These are phyloP conservation scores for Schizothorax lantsangensis DNA, from an alignment of 2,797 vertebrate species.

Conservation along the genomic window DNA sequence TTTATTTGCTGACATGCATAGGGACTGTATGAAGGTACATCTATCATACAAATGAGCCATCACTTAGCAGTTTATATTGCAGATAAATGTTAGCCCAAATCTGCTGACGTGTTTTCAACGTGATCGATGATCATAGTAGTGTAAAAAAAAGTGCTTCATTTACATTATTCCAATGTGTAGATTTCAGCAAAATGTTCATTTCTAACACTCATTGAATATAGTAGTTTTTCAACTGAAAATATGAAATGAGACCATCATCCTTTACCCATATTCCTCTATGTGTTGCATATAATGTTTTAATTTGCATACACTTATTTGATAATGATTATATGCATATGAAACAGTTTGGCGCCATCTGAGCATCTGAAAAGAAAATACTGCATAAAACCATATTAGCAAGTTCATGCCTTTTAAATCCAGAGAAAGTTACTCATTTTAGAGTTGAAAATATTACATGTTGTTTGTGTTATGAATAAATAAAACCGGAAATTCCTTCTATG, in stretches of 20 bases:
- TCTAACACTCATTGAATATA: not conserved
- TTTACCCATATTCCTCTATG: not conserved
- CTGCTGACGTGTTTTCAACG: conserved; percentile 23
- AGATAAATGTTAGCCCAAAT: conserved; percentile 47
- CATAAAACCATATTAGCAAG: not conserved
- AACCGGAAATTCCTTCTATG: not conserved
- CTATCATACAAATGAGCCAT: conserved; percentile 48
- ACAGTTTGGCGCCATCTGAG: not conserved
- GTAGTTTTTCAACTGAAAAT: not conserved
- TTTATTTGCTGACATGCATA: conserved; percentile 26
- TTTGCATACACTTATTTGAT: not conserved
- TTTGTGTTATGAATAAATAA: not conserved
- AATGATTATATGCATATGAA: not conserved
- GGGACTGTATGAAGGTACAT: conserved; percentile 38
- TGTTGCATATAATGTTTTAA: not conserved
- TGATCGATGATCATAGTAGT: conserved; percentile 42
- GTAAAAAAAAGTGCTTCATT: conserved; percentile 21
- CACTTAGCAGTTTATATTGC: conserved; percentile 36
- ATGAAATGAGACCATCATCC: not conserved
- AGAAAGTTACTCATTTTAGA: not conserved
- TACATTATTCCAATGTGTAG: conserved; percentile 38
- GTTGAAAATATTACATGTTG: not conserved
- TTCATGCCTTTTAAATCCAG: not conserved
- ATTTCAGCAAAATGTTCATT: conserved; percentile 7
- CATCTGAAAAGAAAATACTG: not conserved